Base-by-base conservation (phyloP, 2,888 invertebrate species). In the Polydesmus complanatus region DNA sequence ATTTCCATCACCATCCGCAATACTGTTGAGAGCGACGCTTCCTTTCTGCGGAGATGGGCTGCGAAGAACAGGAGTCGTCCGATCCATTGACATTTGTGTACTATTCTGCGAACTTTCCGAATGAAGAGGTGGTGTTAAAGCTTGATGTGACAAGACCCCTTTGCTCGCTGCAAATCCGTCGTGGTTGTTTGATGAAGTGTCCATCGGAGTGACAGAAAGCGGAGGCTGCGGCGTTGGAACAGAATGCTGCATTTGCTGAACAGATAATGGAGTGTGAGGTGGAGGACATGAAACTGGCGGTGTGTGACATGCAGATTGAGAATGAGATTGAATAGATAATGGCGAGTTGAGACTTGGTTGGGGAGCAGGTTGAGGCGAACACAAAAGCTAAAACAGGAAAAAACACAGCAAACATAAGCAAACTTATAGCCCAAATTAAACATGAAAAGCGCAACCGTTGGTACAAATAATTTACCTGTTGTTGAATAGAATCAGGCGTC, bases 41-140 rank as follows among this genome's bases (percentile, higher is more conserved):
- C 58, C 60, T 53, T 55, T 58, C 25, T 63, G 64, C 18, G 66
- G 65, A 26, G 66, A 62, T 27, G 64, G 65, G 48, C 65, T 64
- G 48, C 63, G 64, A 53, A 63, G 51, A 14, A 5, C 8, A 18
- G 62, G 62, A 26, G 66, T 63, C 1, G 65, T 64, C 23, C 58
- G 61, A 19, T 49, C 47, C 48, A 60, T 11, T 2, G 61, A 58
- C 27, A 59, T 18, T n/a, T 19, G 27, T 21, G 19, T 53, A 25
- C 53, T 25, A 51, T 54, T 54, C 59, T 59, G 54, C 27, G 59
- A 53, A 22, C 25, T 48, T 47, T 53, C 51, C 27, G 59, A 54
- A 52, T 53, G 59, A 27, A 51, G 49, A 54, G 27, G 27, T 47
- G 66, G 65, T 19, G 66, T 64, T 22, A 63, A 62, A 37, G 64